A percentile compares a stretch with the other conserved stretches of the same genome.
Evolutionary conservation across 2,113 vertebrate genomes (phyloP).

Genomic region (Tretioscincus oriximinensis): DNA sequence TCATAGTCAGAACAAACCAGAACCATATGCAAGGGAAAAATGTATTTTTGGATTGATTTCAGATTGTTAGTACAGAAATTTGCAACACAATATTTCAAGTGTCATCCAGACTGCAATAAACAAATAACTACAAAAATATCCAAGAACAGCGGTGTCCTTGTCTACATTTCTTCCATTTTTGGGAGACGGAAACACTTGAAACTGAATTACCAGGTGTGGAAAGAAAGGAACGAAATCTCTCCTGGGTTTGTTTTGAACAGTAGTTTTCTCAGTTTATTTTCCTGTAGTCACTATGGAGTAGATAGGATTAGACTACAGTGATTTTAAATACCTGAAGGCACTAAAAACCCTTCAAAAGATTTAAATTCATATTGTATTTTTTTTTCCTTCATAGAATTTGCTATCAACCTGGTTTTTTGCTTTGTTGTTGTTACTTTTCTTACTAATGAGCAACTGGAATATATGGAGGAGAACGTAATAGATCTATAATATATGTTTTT

Average conservation of each 20-base stretch:
- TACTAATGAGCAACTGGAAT: neutral
- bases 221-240: constrained; percentile 15
- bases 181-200: neutral
- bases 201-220: constrained; percentile 20
- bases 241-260: constrained; percentile 1
- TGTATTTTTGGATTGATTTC: neutral
- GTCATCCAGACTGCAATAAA: neutral
- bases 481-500: too few relatives aligned
- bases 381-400: neutral
- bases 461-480: too few relatives aligned
- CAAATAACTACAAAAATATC: constrained; percentile 2
- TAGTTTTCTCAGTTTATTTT: constrained; percentile 12
- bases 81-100: neutral
- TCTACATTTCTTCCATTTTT: neutral
- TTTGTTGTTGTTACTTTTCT: neutral
- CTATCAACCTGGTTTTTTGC: neutral
- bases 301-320: neutral
- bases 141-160: neutral
- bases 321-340: constrained; percentile 1
- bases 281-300: neutral
- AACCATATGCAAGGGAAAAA: neutral
- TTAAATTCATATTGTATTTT: neutral
- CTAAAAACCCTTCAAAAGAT: neutral
- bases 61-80: neutral
- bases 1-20: neutral